These are phyloP conservation scores for Masticophis lateralis DNA, from an alignment of 2,797 vertebrate genomes.

Conservation along the genomic window DNA sequence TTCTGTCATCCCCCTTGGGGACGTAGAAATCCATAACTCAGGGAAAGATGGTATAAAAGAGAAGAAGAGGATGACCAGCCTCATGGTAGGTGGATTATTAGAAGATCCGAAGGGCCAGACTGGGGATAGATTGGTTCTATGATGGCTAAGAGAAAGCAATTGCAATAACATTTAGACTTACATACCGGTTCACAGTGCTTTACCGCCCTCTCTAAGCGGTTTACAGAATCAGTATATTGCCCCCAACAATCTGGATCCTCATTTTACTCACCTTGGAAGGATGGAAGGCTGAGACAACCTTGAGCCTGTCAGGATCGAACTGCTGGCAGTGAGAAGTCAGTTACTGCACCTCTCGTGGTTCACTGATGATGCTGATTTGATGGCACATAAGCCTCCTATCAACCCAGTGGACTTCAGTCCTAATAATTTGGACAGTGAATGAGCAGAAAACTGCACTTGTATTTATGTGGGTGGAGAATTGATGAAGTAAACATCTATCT, in stretches of 20 bases:
- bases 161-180: neutral
- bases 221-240: neutral
- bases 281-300: neutral
- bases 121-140: neutral
- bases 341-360: no score
- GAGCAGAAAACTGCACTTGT: neutral
- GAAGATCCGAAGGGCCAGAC: neutral
- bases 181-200: neutral
- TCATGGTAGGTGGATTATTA: neutral
- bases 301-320: neutral
- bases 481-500: neutral
- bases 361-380: neutral
- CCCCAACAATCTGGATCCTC: neutral
- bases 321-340: neutral
- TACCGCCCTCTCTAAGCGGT: neutral
- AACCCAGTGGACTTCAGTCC: neutral
- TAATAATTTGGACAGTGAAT: neutral
- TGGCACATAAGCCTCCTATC: neutral
- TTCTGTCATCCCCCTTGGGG: no score
- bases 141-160: neutral
- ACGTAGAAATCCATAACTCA: neutral
- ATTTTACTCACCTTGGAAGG: neutral
- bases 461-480: neutral
- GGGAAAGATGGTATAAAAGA: neutral
- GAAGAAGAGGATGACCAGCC: neutral